Conservation (phyloP, 2,888 invertebrate genomes). For the Hypomecis punctinalis region DNA sequence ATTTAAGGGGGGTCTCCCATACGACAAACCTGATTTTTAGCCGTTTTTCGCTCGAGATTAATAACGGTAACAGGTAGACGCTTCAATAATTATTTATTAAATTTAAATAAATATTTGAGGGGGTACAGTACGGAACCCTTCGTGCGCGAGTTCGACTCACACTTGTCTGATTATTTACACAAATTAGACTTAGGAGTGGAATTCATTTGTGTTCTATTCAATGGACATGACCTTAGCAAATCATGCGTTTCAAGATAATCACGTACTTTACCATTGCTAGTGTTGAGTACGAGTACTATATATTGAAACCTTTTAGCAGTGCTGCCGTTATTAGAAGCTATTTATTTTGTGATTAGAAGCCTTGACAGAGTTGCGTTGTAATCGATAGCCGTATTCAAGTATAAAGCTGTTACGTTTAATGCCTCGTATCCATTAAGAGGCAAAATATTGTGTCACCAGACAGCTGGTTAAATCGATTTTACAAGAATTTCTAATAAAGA, state of each 20-base stretch:
- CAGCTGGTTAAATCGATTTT: too few species aligned
- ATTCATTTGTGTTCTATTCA: neutral
- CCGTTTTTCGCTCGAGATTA: too few species aligned
- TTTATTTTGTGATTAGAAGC: slow-evolving; percentile 28
- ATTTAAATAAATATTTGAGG: too few species aligned
- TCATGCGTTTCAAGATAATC: slow-evolving; percentile 12
- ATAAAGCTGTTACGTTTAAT: neutral
- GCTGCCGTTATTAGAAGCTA: slow-evolving; percentile 20
- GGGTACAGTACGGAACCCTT: too few species aligned
- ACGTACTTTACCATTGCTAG: slow-evolving; percentile 11
- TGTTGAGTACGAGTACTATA: neutral
- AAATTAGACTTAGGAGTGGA: neutral
- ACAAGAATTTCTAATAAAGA: too few species aligned
- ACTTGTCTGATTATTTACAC: too few species aligned
- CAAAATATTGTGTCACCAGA: too few species aligned
- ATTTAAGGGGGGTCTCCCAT: too few species aligned
- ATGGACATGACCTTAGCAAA: slow-evolving; percentile 11
- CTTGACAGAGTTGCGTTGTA: slow-evolving; percentile 43
- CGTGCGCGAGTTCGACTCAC: too few species aligned
- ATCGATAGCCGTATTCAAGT: slow-evolving; percentile 29
- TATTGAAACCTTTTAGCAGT: slow-evolving; percentile 30
- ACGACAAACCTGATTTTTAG: too few species aligned
- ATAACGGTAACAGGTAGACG: too few species aligned
- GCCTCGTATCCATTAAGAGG: neutral
- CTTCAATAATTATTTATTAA: too few species aligned